phyloP scores from a whole-genome alignment of 2,113 vertebrate species.

The Cepphus grylle region DNA sequence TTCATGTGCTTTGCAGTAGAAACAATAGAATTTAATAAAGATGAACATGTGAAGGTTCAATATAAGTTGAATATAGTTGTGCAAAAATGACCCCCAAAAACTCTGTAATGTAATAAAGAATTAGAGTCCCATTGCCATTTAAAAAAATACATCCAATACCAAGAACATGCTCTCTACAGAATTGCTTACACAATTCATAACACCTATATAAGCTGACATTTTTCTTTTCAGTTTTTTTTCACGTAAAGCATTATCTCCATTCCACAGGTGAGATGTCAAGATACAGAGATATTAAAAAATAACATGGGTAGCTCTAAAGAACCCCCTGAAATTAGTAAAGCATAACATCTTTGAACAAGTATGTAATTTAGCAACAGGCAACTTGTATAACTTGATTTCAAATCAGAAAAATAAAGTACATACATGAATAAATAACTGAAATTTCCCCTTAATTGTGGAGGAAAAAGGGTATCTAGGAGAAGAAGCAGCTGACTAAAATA shows the following conservation, averaged over 20 bases:
- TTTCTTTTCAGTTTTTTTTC: neutral
- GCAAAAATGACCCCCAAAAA: neutral
- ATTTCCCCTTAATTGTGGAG: accelerated
- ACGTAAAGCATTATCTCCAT: neutral
- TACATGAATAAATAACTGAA: neutral
- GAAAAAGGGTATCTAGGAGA: neutral
- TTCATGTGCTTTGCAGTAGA: neutral
- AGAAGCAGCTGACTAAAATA: neutral
- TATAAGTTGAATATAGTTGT: neutral
- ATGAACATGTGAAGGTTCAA: neutral
- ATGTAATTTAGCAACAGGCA: neutral
- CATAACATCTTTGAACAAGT: neutral
- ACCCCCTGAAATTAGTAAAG: neutral
- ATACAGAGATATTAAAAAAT: neutral
- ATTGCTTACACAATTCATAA: neutral
- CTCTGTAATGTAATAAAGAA: neutral
- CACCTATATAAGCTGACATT: neutral
- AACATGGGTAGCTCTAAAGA: neutral
- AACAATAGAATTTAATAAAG: neutral
- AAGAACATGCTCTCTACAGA: neutral
- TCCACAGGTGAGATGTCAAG: neutral
- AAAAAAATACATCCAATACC: neutral
- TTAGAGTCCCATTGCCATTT: neutral
- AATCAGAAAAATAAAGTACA: neutral
- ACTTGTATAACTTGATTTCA: neutral